Evolutionary conservation across 2,797 vertebrate species (phyloP), one percentile per base, ranked within the genome.

Genomic region (Poecilia picta): DNA sequence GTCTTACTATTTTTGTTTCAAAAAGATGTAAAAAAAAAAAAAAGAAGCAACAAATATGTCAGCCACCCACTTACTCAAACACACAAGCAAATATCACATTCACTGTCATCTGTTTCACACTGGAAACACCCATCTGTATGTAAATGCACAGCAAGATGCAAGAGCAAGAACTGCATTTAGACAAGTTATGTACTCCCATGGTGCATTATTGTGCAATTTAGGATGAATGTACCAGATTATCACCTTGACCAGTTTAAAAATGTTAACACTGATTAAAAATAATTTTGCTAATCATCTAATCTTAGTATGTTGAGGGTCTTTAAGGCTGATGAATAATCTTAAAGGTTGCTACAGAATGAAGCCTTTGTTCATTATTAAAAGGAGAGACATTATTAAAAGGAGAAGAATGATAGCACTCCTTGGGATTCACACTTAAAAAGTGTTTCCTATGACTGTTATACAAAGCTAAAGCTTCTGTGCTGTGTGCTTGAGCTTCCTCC

Each of bases 1-100:
- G 43, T 12, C 78, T 51, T 57, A 47, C 33, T 62, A 33, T 79
- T 79, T 66, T 46, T 79, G 64, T 77, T 46, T 62, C 25, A 36
- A 66, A 66, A 20, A 57, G 66, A 79, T 53, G 57, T 45, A 72
- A 79, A 55, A 76, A 81, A 47, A 28, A 33, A 23, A 18, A 18
- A 5, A 47, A 47, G 16, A 6, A 47, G 18, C 1, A 49, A 49
- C 3, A 45, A 39, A 73, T 49, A 49, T 39, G 59, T 84, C 66
- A 83, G 64, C 39, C 33, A 12, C 74, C 13, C 73, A 82, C 62
- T 41, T 70, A 31, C 28, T 41, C 31, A 12, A 49, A 53, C 49
- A 39, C 31, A 76, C 31, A 31, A 64, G 13, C 39, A n/a, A 57
- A 3, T 6, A 12, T 57, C 57, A 75, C 59, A 33, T 77, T 31